These are phyloP conservation scores for Pelodytes ibericus DNA, from an alignment of 2,797 vertebrate genomes.

Conservation along the genomic window DNA sequence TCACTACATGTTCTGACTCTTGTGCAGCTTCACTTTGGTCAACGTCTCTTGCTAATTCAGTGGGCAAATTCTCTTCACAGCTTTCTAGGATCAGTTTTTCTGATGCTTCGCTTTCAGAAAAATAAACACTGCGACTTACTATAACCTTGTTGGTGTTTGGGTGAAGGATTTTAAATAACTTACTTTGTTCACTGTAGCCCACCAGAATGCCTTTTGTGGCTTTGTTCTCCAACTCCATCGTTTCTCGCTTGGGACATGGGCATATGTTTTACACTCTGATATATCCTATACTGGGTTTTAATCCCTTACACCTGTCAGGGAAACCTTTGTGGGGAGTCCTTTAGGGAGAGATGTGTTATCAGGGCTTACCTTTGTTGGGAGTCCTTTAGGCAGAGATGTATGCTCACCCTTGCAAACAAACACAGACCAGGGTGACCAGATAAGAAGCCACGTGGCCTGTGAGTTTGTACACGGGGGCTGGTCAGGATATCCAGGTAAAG, in stretches of 20 bases:
- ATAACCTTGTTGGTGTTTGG: background rate
- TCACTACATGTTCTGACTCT: background rate
- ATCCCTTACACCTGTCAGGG: background rate
- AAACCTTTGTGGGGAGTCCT: no score
- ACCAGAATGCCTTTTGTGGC: background rate
- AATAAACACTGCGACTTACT: background rate
- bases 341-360: no score
- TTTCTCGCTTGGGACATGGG: background rate
- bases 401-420: no score
- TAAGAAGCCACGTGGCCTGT: no score
- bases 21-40: background rate
- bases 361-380: no score
- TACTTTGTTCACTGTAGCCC: background rate
- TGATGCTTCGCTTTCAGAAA: background rate
- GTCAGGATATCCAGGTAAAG: no score
- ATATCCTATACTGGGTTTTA: background rate
- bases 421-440: no score
- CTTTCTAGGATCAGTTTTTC: background rate
- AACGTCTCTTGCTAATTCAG: background rate
- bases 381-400: no score
- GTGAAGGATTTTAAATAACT: background rate
- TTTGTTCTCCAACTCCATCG: background rate
- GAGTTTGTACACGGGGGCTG: no score
- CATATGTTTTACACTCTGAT: background rate
- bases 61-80: background rate